Conservation (phyloP, 2,113 vertebrate species). For the Hydropotes inermis region DNA sequence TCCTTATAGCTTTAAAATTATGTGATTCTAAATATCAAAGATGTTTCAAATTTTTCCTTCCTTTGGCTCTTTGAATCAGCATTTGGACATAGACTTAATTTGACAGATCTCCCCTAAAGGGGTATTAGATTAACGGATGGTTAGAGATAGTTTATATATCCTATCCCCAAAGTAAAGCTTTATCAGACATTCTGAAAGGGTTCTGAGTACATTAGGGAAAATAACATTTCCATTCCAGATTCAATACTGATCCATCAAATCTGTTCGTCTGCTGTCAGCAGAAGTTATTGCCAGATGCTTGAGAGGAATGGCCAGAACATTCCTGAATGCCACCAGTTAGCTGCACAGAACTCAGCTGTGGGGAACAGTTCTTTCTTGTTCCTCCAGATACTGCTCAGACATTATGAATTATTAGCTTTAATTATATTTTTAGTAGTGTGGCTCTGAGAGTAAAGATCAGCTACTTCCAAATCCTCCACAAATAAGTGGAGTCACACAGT, state of each 20-base stretch:
- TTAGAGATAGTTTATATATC: slow-evolving; percentile 44
- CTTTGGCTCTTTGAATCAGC: slow-evolving; percentile 30
- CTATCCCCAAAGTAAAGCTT: slow-evolving; percentile 48
- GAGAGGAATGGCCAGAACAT: slow-evolving; percentile 26
- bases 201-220: slow-evolving; percentile 45
- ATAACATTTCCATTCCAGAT: slow-evolving; percentile 61
- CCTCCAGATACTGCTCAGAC: neutral
- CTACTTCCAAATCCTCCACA: neutral
- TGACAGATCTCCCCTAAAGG: slow-evolving; percentile 41
- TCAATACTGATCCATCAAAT: slow-evolving; percentile 68
- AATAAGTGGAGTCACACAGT: neutral
- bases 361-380: neutral
- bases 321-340: slow-evolving; percentile 42
- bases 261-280: slow-evolving; percentile 60
- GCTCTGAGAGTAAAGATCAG: neutral
- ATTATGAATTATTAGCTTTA: slow-evolving; percentile 35
- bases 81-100: slow-evolving; percentile 45
- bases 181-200: slow-evolving; percentile 53
- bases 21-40: neutral
- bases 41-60: neutral
- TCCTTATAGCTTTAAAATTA: neutral
- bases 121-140: slow-evolving; percentile 57
- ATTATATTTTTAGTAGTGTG: neutral
- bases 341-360: neutral
- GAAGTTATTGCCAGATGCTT: slow-evolving; percentile 58